phyloP scores from a whole-genome alignment of 2,888 invertebrate genomes.

The Heteromyza rotundicornis region DNA sequence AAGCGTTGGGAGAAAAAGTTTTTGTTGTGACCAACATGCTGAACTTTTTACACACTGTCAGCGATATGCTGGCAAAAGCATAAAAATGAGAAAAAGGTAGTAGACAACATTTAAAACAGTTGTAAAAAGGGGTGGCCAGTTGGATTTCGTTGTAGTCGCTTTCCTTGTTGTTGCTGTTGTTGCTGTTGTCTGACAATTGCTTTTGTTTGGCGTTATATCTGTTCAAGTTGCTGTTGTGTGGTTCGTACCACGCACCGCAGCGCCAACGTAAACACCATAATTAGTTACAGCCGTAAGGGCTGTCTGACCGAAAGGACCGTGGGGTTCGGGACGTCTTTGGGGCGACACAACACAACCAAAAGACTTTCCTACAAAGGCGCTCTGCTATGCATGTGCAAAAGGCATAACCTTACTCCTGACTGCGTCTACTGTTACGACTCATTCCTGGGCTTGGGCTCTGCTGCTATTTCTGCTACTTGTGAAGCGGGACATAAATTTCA shows the following conservation, averaged over 20 bases:
- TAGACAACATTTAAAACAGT: background rate
- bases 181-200: background rate
- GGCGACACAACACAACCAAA: no score
- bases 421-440: no score
- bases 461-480: background rate
- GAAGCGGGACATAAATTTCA: background rate
- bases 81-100: no score
- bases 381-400: background rate
- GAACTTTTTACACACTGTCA: background rate
- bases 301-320: no score
- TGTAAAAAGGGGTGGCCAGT: background rate
- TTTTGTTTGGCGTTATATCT: background rate
- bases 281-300: constrained; percentile 31
- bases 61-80: no score
- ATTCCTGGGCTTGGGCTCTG: background rate
- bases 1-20: background rate
- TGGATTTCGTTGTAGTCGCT: background rate
- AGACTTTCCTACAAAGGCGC: no score
- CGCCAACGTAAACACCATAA: constrained; percentile 35
- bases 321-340: no score
- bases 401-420: background rate
- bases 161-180: background rate
- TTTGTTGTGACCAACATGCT: background rate
- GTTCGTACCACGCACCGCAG: background rate
- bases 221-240: background rate